Base-by-base conservation (phyloP, 2,113 vertebrate genomes). In the Odocoileus hemionus region DNA sequence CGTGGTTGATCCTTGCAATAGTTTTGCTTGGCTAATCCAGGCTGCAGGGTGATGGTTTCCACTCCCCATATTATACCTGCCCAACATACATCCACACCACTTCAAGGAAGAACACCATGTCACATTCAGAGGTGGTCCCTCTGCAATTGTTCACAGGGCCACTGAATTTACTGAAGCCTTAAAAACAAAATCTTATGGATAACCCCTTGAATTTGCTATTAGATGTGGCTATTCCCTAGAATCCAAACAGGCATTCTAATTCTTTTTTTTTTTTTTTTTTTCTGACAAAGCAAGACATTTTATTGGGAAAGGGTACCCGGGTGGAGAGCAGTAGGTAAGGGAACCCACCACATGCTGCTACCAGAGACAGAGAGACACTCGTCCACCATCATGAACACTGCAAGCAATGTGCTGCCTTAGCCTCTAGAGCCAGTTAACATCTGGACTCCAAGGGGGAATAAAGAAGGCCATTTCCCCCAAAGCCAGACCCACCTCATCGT, bases 11-110 rank as follows among this genome's bases (percentile, higher is more conserved):
- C 16, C 19, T 89, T 76, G 64, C 16, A 33, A 26, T 57, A 67
- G 74, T 80, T 36, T 74, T 85, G 25, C n/a, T 91, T 87, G 87
- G 26, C 23, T 64, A 55, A 95, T 5, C 50, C n/a, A 95, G n/a
- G 26, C 13, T 1, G 21, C 21, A 33, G 1, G 54, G 23, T 58
- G 28, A 26, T 60, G 25, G 28, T 5, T 78, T 55, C 15, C 17
- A 16, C 9, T 36, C n/a, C 58, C 1, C 13, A n/a, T 14, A 83
- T 36, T 5, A 21, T 8, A 64, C 23, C 11, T 58, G 86, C 47
- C 25, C 28, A 79, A 12, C 17, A 57, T 7, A 13, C 0, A 39
- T 11, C 5, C 12, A 45, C 43, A 60, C 12, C 0, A 47, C 36
- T 17, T 17, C n/a, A 33, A 96, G 14, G 21, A 16, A 33, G 26